Evolutionary conservation across 2,888 invertebrate species (phyloP).

Genomic region (Morinoia aosen): DNA sequence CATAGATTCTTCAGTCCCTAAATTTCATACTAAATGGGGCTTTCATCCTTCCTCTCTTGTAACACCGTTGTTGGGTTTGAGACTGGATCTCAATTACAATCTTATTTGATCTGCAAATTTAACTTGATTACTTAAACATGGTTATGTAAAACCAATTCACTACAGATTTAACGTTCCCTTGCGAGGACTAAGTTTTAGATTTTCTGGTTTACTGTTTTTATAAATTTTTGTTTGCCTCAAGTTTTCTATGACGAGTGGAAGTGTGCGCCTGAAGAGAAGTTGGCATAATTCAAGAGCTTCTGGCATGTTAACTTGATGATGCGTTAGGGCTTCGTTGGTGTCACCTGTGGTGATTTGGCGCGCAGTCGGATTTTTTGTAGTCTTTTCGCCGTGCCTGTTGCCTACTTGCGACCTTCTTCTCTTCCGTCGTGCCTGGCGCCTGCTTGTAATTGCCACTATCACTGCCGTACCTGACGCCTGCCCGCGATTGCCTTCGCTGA

Average conservation of each 20-base stretch:
- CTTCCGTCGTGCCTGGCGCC: not conserved
- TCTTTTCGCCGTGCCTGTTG: not conserved
- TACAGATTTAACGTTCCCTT: too few species aligned
- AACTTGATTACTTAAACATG: too few species aligned
- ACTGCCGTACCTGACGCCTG: too few species aligned
- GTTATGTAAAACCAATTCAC: too few species aligned
- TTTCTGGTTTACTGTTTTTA: not conserved
- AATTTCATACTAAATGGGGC: too few species aligned
- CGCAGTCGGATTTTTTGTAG: not conserved
- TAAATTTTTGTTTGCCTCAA: not conserved
- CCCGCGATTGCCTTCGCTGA: too few species aligned
- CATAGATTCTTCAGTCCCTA: too few species aligned
- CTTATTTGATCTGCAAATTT: too few species aligned
- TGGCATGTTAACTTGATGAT: not conserved
- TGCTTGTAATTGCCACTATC: not conserved
- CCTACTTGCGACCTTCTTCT: not conserved
- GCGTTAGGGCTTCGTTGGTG: not conserved
- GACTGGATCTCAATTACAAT: too few species aligned
- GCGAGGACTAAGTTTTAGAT: too few species aligned
- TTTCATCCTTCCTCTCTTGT: too few species aligned
- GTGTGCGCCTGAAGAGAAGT: not conserved
- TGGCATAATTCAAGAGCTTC: not conserved
- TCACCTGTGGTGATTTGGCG: not conserved
- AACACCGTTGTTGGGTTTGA: too few species aligned
- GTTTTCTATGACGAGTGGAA: not conserved